A percentile compares a stretch with the other conserved stretches of the same genome.
Conservation (phyloP, 2,888 invertebrate species). For the Lepidocyrtinus sp. region DNA sequence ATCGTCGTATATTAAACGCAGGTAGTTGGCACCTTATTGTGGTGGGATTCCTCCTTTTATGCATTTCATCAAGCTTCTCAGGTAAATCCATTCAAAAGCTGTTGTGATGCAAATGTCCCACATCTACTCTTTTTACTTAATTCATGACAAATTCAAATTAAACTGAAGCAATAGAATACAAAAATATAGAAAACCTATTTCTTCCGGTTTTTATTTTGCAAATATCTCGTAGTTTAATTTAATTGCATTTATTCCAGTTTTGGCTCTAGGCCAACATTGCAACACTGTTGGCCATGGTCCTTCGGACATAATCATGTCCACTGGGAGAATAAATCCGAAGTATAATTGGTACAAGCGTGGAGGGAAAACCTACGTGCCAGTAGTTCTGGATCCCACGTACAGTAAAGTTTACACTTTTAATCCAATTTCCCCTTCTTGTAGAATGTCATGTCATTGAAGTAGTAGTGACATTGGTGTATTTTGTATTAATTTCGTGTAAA, state of each 20-base stretch:
- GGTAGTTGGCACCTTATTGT: constrained; percentile 39
- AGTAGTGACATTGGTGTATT: no score
- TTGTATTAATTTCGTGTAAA: no score
- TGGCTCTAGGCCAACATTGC: constrained; percentile 56
- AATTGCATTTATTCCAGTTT: constrained; percentile 26
- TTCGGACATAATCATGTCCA: constrained; percentile 60
- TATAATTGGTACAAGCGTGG: constrained; percentile 65
- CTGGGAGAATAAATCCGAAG: constrained; percentile 63
- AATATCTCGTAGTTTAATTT: neutral
- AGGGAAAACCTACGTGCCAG: constrained; percentile 60
- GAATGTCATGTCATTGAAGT: neutral
- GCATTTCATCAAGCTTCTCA: constrained; percentile 43
- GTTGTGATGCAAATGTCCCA: no score
- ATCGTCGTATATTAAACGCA: neutral
- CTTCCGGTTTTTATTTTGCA: neutral
- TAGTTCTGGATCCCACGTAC: constrained; percentile 65
- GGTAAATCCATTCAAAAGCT: no score
- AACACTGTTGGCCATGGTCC: constrained; percentile 61
- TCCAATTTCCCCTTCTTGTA: no score
- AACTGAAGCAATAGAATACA: no score
- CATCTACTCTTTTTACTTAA: neutral
- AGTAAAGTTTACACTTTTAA: no score
- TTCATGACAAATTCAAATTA: neutral
- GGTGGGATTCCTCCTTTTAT: constrained; percentile 50
- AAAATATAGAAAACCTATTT: neutral